phyloP scores from a whole-genome alignment of 92 coral and sea anemone species.

The Zoanthus gigantus region DNA sequence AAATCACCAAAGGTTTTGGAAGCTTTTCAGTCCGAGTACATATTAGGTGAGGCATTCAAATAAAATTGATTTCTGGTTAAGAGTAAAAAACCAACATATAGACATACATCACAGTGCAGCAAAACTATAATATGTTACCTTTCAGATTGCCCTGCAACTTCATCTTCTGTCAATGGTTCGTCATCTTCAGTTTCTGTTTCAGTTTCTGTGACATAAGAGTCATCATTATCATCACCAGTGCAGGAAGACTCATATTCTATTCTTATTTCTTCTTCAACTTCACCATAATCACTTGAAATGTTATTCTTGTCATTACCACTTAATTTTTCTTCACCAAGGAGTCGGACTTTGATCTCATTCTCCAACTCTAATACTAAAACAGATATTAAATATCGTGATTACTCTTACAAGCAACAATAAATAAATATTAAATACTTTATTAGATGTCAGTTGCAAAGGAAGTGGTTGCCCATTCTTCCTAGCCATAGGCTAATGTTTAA shows the following conservation, averaged over 20 bases:
- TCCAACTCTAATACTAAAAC: neutral
- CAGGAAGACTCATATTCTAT: neutral
- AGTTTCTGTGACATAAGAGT: neutral
- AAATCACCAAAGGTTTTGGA: neutral
- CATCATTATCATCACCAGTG: neutral
- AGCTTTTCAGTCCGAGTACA: neutral
- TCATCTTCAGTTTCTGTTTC: neutral
- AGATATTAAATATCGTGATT: neutral
- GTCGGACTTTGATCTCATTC: neutral
- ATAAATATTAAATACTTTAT: no score
- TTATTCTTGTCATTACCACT: neutral
- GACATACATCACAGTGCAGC: neutral
- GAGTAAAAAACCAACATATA: neutral
- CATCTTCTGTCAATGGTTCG: neutral
- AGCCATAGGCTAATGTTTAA: no score
- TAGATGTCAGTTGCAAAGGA: no score
- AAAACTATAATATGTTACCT: neutral
- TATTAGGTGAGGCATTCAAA: neutral
- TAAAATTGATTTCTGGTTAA: neutral
- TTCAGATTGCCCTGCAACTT: neutral
- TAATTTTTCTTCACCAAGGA: neutral
- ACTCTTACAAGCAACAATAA: neutral
- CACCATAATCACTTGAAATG: neutral
- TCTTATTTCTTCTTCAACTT: neutral
- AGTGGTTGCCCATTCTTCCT: no score